Conservation (phyloP, 2,113 vertebrate species). For the Carettochelys insculpta region DNA sequence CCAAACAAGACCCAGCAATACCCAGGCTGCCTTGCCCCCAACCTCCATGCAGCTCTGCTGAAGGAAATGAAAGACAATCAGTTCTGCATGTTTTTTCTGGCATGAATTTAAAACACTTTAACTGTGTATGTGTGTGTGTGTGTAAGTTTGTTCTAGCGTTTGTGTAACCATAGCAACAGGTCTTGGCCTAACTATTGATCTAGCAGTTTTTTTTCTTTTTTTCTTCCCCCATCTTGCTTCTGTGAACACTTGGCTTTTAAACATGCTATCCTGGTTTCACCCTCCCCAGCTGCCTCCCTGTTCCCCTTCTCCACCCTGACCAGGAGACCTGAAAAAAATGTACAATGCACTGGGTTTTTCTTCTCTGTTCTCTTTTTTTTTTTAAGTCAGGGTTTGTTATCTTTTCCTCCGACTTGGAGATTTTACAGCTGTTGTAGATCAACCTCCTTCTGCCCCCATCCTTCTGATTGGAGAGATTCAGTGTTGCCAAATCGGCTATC, state of each 20-base stretch:
- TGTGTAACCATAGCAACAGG: conserved; percentile 75
- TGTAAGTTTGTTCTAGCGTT: conserved; percentile 74
- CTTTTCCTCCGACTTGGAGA: conserved; percentile 53
- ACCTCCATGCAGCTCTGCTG: conserved; percentile 33
- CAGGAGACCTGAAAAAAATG: conserved; percentile 50
- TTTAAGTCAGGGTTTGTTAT: conserved; percentile 34
- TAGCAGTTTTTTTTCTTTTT: conserved; percentile 2
- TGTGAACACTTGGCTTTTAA: conserved; percentile 65
- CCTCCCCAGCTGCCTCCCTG: conserved; percentile 12
- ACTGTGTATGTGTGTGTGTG: conserved; percentile 75
- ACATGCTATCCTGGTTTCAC: conserved; percentile 57
- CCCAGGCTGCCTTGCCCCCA: background rate
- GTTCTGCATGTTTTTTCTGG: conserved; percentile 82
- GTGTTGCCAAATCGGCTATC: conserved; percentile 71
- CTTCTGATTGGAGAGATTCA: conserved; percentile 58
- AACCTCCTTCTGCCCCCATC: conserved; percentile 33
- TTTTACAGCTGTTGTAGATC: conserved; percentile 48
- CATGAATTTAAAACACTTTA: conserved; percentile 81
- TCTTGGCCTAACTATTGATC: conserved; percentile 59
- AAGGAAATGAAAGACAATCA: conserved; percentile 63
- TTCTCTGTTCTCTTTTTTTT: conserved; percentile 46
- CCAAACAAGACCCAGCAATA: background rate
- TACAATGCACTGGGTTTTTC: conserved; percentile 51
- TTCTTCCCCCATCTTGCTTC: conserved; percentile 53
- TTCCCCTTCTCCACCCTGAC: background rate